Conservation (phyloP, 2,113 vertebrate genomes). For the Theropithecus gelada region DNA sequence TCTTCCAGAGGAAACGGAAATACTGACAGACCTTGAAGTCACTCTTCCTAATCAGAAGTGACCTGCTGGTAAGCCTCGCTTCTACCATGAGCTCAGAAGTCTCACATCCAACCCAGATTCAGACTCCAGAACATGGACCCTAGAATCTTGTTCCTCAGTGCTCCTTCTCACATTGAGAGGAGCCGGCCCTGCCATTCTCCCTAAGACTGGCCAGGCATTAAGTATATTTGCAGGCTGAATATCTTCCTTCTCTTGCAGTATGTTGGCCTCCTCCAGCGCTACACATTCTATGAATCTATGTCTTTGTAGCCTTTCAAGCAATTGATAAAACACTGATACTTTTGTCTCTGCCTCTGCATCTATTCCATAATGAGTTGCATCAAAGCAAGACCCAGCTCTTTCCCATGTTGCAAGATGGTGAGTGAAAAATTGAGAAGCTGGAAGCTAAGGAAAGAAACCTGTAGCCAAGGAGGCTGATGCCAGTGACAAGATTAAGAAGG, state of each 20-base stretch:
- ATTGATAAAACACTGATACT: background rate
- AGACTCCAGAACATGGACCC: too few species aligned
- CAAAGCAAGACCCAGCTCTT: background rate
- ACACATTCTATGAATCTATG: background rate
- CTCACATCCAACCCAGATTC: background rate
- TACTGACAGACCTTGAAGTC: background rate
- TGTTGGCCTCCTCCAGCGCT: background rate
- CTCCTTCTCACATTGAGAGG: background rate
- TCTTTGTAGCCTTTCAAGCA: background rate
- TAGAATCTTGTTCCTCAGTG: rapidly evolving
- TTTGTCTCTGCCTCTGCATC: background rate
- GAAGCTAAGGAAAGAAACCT: slow-evolving; percentile 63
- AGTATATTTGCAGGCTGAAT: too few species aligned
- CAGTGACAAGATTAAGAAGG: background rate
- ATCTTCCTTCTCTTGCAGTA: background rate
- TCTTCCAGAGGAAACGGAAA: background rate
- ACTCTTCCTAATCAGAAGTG: background rate
- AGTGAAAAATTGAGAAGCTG: slow-evolving; percentile 75
- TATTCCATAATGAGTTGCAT: background rate
- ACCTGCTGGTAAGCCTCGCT: background rate
- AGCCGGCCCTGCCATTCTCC: background rate
- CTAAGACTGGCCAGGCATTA: rapidly evolving
- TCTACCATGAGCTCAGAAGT: background rate
- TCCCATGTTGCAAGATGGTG: slow-evolving; percentile 85
- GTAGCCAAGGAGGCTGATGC: background rate